Evolutionary conservation across 2,797 vertebrate species (phyloP).

Genomic region (Eremophila alpestris): DNA sequence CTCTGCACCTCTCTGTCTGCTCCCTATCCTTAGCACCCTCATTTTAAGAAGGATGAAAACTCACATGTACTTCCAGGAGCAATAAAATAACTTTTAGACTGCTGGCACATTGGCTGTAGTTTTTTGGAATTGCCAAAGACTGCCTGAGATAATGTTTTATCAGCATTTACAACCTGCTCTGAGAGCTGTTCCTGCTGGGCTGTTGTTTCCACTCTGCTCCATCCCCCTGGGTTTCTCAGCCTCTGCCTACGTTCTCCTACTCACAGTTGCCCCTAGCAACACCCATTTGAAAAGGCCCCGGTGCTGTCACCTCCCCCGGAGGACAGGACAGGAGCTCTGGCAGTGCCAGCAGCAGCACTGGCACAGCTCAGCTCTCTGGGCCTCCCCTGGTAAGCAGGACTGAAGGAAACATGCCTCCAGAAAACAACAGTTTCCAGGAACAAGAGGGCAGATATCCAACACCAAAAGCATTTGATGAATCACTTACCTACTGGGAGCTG

Average conservation of each 20-base stretch:
- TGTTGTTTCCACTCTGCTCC: not conserved
- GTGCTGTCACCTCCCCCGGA: fast-evolving
- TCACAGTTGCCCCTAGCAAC: slow-evolving; percentile 34
- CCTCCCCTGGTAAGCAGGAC: not conserved
- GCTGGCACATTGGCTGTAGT: not conserved
- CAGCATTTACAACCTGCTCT: not conserved
- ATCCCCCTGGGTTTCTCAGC: not conserved
- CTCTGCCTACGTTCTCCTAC: not conserved
- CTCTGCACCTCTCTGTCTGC: not conserved
- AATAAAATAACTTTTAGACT: not conserved
- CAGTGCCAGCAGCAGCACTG: not conserved
- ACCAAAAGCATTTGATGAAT: not conserved
- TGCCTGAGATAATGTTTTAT: not conserved
- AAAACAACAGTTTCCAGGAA: not conserved
- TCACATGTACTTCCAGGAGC: not conserved
- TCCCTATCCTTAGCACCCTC: not conserved
- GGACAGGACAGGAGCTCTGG: not conserved
- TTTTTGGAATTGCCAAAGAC: not conserved
- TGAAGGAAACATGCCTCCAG: not conserved
- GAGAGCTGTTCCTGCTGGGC: not conserved
- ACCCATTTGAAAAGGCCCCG: not conserved
- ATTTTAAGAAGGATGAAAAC: not conserved
- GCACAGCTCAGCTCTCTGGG: not conserved
- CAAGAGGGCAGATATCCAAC: not conserved
- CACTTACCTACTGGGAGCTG: not conserved